Conservation (phyloP, 2,888 invertebrate genomes). For the Eumerus sabulonum region DNA sequence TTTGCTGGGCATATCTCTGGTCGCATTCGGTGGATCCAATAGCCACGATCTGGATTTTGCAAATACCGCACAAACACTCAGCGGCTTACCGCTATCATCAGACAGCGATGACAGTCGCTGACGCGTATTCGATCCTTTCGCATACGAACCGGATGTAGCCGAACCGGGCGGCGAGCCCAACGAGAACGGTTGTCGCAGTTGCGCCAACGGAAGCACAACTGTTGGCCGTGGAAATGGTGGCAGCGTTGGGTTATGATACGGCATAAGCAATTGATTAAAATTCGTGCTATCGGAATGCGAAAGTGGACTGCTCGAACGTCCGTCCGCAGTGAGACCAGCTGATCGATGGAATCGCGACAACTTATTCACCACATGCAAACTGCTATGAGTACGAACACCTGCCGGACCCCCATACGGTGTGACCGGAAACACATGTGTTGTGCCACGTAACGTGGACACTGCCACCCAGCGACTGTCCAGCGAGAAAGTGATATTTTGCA, state of each 20-base stretch:
- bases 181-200: constrained; percentile 86
- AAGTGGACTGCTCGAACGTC: constrained; percentile 86
- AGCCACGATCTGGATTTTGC: constrained; percentile 88
- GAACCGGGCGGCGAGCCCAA: constrained; percentile 76
- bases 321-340: constrained; percentile 89
- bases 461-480: constrained; percentile 98
- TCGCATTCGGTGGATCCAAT: constrained; percentile 79
- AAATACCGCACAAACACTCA: constrained; percentile 89
- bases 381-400: constrained; percentile 96
- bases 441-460: constrained; percentile 95
- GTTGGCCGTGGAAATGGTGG: constrained; percentile 95
- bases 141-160: constrained; percentile 69
- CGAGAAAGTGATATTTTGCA: constrained; percentile 95
- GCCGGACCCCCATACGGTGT: constrained; percentile 97
- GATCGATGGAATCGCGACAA: constrained; percentile 97
- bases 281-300: constrained; percentile 78
- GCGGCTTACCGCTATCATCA: constrained; percentile 84
- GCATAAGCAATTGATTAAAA: constrained; percentile 79
- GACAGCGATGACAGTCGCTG: constrained; percentile 86
- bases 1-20: constrained; percentile 77
- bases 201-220: constrained; percentile 89
- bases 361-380: constrained; percentile 94
- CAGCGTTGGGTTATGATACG: constrained; percentile 92
- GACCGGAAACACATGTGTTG: constrained; percentile 98
- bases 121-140: constrained; percentile 74